Conservation (phyloP, 2,888 invertebrate genomes). For the Cantharis rufa region DNA sequence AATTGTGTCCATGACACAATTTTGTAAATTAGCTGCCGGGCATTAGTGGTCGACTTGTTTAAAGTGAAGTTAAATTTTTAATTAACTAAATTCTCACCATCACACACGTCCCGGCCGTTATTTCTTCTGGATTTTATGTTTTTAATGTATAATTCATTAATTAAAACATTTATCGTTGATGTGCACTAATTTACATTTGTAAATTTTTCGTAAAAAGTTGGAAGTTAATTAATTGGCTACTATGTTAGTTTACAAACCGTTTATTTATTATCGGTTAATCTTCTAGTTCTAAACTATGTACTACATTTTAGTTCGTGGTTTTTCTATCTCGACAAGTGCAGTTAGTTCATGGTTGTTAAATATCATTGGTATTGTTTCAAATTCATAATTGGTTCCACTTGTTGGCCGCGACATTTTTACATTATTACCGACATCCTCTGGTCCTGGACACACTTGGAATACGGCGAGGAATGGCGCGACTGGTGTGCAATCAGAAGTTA, state of each 20-base stretch:
- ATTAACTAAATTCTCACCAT: not conserved
- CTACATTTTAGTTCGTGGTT: not conserved
- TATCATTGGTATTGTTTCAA: slow-evolving; percentile 24
- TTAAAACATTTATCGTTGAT: not conserved
- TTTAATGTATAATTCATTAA: not conserved
- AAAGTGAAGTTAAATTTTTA: not conserved
- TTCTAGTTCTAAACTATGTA: not conserved
- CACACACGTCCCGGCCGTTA: not conserved
- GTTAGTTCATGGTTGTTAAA: slow-evolving; percentile 24
- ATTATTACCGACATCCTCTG: slow-evolving; percentile 46
- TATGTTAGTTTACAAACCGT: slow-evolving; percentile 8
- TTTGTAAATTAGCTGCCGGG: not conserved
- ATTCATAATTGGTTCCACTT: slow-evolving; percentile 47
- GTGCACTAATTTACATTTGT: not conserved
- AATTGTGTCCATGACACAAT: not conserved
- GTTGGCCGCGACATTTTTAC: slow-evolving; percentile 45
- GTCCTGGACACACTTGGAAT: slow-evolving; percentile 16
- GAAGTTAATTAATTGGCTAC: slow-evolving; percentile 5
- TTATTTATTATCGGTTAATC: not conserved
- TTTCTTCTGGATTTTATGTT: not conserved
- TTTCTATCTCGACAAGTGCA: not conserved
- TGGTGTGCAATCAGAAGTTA: not conserved
- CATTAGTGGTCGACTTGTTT: not conserved
- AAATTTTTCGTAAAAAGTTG: not conserved
- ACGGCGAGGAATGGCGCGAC: slow-evolving; percentile 7